Conservation (phyloP, 2,113 vertebrate species). For the Mustela lutreola region DNA sequence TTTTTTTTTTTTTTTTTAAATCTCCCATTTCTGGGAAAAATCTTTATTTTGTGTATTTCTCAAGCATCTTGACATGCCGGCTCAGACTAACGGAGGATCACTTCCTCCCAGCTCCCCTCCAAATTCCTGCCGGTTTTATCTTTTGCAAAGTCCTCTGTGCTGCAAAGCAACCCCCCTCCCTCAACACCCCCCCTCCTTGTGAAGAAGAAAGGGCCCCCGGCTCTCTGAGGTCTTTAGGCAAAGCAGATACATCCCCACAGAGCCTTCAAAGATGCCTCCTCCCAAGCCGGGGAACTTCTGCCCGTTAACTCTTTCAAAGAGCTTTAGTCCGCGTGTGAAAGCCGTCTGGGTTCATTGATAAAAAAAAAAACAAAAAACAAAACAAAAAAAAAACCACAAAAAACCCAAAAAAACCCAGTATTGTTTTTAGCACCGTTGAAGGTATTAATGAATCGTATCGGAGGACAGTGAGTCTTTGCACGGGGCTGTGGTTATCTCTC, state of each 20-base stretch:
- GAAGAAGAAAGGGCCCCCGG: slow-evolving; percentile 83
- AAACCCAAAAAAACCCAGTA: not conserved
- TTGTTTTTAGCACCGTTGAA: slow-evolving; percentile 80
- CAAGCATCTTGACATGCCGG: slow-evolving; percentile 63
- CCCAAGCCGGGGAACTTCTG: slow-evolving; percentile 83
- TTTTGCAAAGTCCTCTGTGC: slow-evolving; percentile 70
- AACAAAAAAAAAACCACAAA: no score
- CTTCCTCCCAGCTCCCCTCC: slow-evolving; percentile 78
- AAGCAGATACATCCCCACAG: slow-evolving; percentile 78
- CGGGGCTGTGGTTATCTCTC: slow-evolving; percentile 67
- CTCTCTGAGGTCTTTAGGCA: slow-evolving; percentile 83
- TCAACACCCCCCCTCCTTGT: not conserved
- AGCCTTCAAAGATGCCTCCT: slow-evolving; percentile 84
- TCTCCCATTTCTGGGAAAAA: slow-evolving; percentile 73
- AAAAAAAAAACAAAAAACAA: not conserved
- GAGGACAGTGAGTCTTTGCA: slow-evolving; percentile 69
- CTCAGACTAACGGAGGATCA: slow-evolving; percentile 70
- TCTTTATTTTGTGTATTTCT: slow-evolving; percentile 79
- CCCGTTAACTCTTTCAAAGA: slow-evolving; percentile 85
- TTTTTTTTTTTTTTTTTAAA: not conserved
- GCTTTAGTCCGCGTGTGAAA: slow-evolving; percentile 77
- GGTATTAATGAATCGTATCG: slow-evolving; percentile 75
- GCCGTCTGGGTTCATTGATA: slow-evolving; percentile 79
- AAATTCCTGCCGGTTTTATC: slow-evolving; percentile 69
- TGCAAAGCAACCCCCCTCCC: slow-evolving; percentile 67